Conservation (phyloP, 2,113 vertebrate genomes). For the Eonycteris spelaea region DNA sequence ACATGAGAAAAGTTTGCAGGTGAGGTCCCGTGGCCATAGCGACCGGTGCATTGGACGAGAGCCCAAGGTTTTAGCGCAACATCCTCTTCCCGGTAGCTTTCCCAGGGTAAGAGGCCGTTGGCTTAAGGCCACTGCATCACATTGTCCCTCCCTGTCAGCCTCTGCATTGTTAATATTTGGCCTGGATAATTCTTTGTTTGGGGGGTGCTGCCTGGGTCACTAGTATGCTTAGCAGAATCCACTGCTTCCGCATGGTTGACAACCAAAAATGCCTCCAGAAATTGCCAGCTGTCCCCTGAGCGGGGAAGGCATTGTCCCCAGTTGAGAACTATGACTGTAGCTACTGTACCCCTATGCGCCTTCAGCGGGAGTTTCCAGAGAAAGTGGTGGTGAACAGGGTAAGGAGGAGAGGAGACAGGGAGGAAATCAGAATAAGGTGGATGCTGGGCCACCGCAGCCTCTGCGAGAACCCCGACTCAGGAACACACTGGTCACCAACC, state of each 20-base stretch:
- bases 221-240: neutral
- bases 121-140: rapidly evolving
- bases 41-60: rapidly evolving
- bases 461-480: neutral
- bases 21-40: neutral
- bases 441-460: neutral
- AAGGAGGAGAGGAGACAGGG: neutral
- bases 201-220: neutral
- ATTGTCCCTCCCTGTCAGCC: neutral
- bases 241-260: neutral
- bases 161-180: rapidly evolving
- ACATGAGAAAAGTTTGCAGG: neutral
- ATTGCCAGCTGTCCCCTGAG: neutral
- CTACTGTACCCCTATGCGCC: neutral
- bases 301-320: too few species aligned
- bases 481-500: neutral
- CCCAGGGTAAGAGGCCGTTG: neutral
- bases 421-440: neutral
- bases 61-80: too few species aligned
- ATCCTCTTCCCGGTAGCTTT: rapidly evolving
- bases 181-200: neutral
- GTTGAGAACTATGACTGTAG: neutral
- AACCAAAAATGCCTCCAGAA: neutral
- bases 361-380: neutral
- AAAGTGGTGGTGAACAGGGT: neutral